phyloP scores from a whole-genome alignment of 37 sponge, comb jelly and placozoan genomes.

The Spongia lamella region DNA sequence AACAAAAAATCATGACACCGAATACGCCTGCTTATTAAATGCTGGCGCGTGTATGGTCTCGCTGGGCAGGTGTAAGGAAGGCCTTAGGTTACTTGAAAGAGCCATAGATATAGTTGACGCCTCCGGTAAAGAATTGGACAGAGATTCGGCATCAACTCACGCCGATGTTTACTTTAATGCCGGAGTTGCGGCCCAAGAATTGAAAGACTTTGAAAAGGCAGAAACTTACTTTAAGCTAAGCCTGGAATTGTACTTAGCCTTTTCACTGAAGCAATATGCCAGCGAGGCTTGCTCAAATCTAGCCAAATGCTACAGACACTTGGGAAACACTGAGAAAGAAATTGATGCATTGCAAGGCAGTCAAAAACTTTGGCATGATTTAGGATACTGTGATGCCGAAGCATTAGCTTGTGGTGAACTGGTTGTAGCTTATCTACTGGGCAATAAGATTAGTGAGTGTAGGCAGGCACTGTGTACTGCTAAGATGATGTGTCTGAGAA shows the following conservation, averaged over 20 bases:
- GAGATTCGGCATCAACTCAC: background rate
- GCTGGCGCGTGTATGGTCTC: constrained; percentile 64
- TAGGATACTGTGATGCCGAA: constrained; percentile 37
- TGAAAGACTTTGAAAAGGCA: constrained; percentile 43
- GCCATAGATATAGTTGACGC: constrained; percentile 31
- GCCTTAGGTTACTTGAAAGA: constrained; percentile 36
- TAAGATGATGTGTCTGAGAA: constrained; percentile 31
- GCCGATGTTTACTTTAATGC: constrained; percentile 59
- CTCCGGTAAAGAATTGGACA: background rate
- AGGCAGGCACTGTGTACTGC: constrained; percentile 55
- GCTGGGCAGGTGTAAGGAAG: constrained; percentile 41
- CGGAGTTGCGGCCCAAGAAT: constrained; percentile 35
- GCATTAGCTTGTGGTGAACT: constrained; percentile 49
- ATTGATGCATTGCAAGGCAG: constrained; percentile 36
- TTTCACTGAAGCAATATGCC: constrained; percentile 12
- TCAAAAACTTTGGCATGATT: constrained; percentile 42
- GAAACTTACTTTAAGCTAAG: constrained; percentile 8
- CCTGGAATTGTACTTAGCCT: constrained; percentile 39
- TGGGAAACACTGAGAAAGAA: constrained; percentile 30
- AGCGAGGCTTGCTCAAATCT: constrained; percentile 32
- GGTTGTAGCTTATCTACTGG: constrained; percentile 37
- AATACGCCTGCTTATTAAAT: constrained; percentile 60
- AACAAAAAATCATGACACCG: background rate
- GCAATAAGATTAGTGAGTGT: constrained; percentile 32
- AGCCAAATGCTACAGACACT: constrained; percentile 36